A percentile compares a stretch with the other conserved stretches of the same genome.
Evolutionary conservation across 2,113 vertebrate species (phyloP).

Genomic region (Camelus dromedarius): DNA sequence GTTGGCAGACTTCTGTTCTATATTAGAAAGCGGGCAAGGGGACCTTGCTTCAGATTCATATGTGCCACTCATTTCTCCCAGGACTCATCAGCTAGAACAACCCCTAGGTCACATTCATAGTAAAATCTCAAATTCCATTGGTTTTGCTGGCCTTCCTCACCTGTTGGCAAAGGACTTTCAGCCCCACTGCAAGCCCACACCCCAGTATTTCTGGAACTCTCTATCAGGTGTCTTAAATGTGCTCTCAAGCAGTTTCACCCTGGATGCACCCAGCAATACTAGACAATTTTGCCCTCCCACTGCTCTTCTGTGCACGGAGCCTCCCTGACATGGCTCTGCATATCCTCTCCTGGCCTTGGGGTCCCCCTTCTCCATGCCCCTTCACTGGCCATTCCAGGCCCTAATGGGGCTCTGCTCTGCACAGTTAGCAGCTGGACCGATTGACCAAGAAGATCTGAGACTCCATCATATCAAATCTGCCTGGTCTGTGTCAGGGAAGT

Average conservation of each 20-base stretch:
- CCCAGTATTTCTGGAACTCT: background rate
- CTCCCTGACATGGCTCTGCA: background rate
- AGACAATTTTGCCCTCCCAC: background rate
- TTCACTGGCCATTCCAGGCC: background rate
- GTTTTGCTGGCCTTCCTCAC: background rate
- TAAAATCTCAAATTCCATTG: background rate
- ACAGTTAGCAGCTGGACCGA: background rate
- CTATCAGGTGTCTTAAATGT: background rate
- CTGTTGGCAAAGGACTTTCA: background rate
- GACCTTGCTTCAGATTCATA: background rate
- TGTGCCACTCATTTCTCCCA: background rate
- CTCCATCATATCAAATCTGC: background rate
- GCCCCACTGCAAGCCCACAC: background rate
- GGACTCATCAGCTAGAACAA: background rate
- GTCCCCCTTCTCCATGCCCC: background rate
- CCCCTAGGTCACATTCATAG: background rate
- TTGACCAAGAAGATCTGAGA: background rate
- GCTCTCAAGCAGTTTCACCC: background rate
- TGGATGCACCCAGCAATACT: background rate
- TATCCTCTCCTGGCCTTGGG: background rate
- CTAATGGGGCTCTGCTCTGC: background rate
- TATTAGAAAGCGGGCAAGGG: background rate
- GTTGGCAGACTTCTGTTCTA: background rate
- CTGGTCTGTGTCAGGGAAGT: background rate
- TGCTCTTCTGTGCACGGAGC: background rate